A percentile compares a stretch with the other conserved stretches of the same genome.
Conservation (phyloP, 2,888 invertebrate genomes). For the Melanostoma scalare region DNA sequence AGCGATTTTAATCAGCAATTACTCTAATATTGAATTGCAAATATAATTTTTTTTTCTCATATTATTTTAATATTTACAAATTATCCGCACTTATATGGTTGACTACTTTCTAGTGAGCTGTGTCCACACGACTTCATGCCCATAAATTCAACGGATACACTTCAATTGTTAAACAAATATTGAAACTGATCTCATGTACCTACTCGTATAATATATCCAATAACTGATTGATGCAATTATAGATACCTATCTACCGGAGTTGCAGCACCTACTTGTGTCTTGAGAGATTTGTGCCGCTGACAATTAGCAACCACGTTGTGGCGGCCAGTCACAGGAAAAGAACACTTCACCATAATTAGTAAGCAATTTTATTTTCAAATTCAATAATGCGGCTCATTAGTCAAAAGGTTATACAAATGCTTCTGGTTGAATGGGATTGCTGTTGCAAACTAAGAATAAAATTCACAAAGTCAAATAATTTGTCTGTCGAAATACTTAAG, state of each 20-base stretch:
- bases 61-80: too few species aligned
- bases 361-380: conserved; percentile 40
- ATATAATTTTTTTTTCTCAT: neutral
- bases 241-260: neutral
- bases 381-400: conserved; percentile 46
- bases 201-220: conserved; percentile 11
- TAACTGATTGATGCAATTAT: conserved; percentile 49
- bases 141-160: neutral
- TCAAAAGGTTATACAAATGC: conserved; percentile 22
- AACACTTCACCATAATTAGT: conserved; percentile 35
- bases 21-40: conserved; percentile 38
- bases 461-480: conserved; percentile 5
- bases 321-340: neutral
- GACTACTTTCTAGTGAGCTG: too few species aligned
- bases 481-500: neutral
- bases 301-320: conserved; percentile 23
- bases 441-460: neutral
- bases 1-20: neutral
- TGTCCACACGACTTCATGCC: too few species aligned
- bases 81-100: too few species aligned
- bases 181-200: conserved; percentile 29
- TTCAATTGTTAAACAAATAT: conserved; percentile 23
- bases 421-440: neutral
- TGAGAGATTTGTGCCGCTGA: neutral
- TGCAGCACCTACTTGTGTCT: neutral